phyloP scores from a whole-genome alignment of 2,888 invertebrate species.

The Polietes domitor region DNA sequence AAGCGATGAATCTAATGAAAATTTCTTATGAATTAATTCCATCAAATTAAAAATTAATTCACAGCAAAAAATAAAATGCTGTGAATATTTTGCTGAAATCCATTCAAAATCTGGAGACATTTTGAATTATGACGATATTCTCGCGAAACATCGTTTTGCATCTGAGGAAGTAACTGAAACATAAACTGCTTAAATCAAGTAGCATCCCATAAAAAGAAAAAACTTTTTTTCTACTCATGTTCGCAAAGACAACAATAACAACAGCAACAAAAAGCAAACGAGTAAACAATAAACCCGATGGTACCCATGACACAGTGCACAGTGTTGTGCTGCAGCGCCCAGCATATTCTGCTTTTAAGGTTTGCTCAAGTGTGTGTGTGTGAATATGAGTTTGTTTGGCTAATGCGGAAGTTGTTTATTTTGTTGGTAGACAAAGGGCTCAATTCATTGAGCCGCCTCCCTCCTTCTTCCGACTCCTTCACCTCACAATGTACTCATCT shows the following conservation, averaged over 20 bases:
- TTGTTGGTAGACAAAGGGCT: constrained; percentile 51
- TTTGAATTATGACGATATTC: too few species aligned
- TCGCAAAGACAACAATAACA: constrained; percentile 1
- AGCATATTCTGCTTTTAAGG: neutral
- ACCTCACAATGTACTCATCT: constrained; percentile 46
- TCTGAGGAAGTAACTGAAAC: neutral
- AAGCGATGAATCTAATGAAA: too few species aligned
- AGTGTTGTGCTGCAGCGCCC: neutral
- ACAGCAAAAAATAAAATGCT: too few species aligned
- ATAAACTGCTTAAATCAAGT: constrained; percentile 51
- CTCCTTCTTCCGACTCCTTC: neutral
- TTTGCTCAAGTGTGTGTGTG: neutral
- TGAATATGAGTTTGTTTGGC: constrained; percentile 5
- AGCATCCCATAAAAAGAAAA: constrained; percentile 16
- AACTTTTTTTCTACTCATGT: neutral
- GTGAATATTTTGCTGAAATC: too few species aligned
- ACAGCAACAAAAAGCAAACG: constrained; percentile 31
- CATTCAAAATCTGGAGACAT: too few species aligned
- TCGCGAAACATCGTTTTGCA: too few species aligned
- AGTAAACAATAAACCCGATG: constrained; percentile 42
- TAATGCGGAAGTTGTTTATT: constrained; percentile 63
- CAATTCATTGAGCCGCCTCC: constrained; percentile 43
- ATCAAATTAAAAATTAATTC: too few species aligned
- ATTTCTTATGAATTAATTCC: too few species aligned
- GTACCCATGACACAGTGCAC: constrained; percentile 61